These are phyloP conservation scores for Caenorhabditis elegans DNA, from an alignment of 1,140 invertebrate species.

Conservation along the genomic window DNA sequence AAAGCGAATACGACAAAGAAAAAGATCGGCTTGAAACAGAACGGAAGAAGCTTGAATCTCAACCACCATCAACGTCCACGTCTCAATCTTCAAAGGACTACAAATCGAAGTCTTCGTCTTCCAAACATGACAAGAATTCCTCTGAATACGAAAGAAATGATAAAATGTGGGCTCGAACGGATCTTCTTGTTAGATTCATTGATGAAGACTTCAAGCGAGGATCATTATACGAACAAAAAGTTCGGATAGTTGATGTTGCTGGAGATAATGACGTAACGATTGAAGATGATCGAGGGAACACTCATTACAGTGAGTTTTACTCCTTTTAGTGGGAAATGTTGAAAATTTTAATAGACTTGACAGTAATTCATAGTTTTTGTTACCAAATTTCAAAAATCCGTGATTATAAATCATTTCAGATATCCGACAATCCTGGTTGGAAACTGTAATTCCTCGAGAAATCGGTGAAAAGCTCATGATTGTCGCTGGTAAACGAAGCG, in stretches of 20 bases:
- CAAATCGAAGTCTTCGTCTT: not conserved
- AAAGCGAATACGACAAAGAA: slow-evolving; percentile 28
- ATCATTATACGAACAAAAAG: slow-evolving; percentile 34
- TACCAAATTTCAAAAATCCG: not conserved
- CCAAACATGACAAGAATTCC: not conserved
- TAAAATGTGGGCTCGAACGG: slow-evolving; percentile 28
- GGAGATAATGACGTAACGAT: slow-evolving; percentile 29
- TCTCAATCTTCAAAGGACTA: not conserved
- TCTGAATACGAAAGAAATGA: not conserved
- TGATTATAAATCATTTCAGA: too few species aligned
- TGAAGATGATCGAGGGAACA: slow-evolving; percentile 36
- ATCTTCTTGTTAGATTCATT: slow-evolving; percentile 37
- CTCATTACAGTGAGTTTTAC: slow-evolving; percentile 40
- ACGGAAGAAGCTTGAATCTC: not conserved
- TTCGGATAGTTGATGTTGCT: slow-evolving; percentile 42
- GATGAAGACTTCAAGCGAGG: slow-evolving; percentile 35
- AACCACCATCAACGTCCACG: not conserved
- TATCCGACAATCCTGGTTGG: slow-evolving; percentile 35
- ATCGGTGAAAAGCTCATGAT: slow-evolving; percentile 36
- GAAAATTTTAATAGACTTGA: not conserved
- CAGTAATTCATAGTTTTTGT: not conserved
- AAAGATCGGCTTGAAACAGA: not conserved
- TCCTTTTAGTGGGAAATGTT: not conserved
- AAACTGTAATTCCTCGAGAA: slow-evolving; percentile 40
- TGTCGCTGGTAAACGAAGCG: slow-evolving; percentile 3